These are phyloP conservation scores for Disparrhopalites patrizii DNA, from an alignment of 2,888 invertebrate genomes.

Conservation along the genomic window DNA sequence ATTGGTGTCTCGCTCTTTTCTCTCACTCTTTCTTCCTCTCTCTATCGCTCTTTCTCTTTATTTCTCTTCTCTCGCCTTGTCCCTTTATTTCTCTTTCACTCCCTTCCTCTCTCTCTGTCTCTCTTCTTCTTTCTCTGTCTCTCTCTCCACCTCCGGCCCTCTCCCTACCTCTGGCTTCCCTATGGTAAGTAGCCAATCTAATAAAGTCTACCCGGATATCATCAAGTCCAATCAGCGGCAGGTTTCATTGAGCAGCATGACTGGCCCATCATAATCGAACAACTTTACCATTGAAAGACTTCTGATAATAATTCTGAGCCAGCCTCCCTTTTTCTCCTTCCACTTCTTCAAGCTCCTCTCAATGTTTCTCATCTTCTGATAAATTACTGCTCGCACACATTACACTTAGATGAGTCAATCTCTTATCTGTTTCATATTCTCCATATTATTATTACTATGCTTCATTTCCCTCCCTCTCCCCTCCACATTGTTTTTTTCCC, in stretches of 20 bases:
- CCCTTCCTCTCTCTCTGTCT: no score
- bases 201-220: slow-evolving; percentile 36
- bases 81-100: no score
- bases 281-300: slow-evolving; percentile 4
- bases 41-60: no score
- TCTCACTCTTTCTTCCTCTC: no score
- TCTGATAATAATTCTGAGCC: not conserved
- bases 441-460: not conserved
- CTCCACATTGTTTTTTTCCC: no score
- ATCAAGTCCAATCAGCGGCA: slow-evolving; percentile 35
- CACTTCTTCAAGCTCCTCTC: not conserved
- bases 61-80: no score
- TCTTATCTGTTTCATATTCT: not conserved
- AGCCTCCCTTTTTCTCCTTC: not conserved
- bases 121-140: not conserved
- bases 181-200: slow-evolving; percentile 29
- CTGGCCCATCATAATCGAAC: slow-evolving; percentile 26
- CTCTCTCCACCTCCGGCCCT: not conserved
- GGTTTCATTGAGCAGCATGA: slow-evolving; percentile 28
- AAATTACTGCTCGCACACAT: slow-evolving; percentile 16
- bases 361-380: slow-evolving; percentile 8
- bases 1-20: no score
- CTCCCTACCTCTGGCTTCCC: not conserved
- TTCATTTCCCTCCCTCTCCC: not conserved
- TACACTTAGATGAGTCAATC: slow-evolving; percentile 10